Conservation (phyloP, 1,140 invertebrate species). For the Sweltsa coloradensis region DNA sequence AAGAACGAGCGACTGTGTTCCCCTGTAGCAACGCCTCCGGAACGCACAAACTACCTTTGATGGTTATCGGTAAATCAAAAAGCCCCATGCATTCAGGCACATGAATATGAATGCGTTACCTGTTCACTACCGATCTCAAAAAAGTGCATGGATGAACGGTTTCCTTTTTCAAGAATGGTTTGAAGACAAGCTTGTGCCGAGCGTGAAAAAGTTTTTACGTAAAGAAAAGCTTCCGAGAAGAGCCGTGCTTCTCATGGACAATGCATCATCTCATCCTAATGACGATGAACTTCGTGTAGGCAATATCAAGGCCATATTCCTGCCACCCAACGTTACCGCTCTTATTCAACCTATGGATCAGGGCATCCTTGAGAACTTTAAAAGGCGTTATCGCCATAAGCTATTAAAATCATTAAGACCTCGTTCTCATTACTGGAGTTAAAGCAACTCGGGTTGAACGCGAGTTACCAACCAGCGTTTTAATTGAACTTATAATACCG, state of each 20-base stretch:
- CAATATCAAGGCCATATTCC: slow-evolving; percentile 26
- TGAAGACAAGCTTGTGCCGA: slow-evolving; percentile 21
- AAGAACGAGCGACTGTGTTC: slow-evolving; percentile 21
- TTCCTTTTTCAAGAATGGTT: slow-evolving; percentile 27
- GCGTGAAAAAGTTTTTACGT: slow-evolving; percentile 18
- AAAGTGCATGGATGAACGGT: slow-evolving; percentile 26
- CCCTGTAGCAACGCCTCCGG: slow-evolving; percentile 21
- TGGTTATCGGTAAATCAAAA: slow-evolving; percentile 23
- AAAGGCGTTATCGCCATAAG: not conserved
- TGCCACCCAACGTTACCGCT: slow-evolving; percentile 29
- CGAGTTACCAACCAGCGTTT: no score
- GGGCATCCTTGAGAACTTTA: slow-evolving; percentile 5
- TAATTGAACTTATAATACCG: no score
- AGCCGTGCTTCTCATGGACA: slow-evolving; percentile 18
- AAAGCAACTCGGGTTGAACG: no score
- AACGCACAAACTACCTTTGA: slow-evolving; percentile 20
- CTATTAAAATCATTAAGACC: no score
- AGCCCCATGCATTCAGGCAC: slow-evolving; percentile 22
- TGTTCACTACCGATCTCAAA: slow-evolving; percentile 23
- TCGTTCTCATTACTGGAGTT: no score
- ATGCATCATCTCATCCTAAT: slow-evolving; percentile 10
- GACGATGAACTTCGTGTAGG: slow-evolving; percentile 6
- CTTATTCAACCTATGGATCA: slow-evolving; percentile 30
- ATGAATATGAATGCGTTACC: slow-evolving; percentile 17
- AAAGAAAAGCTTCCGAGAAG: slow-evolving; percentile 10